Evolutionary conservation across 2,113 vertebrate species (phyloP), one percentile per base, ranked within the genome.

Genomic region (Tursiops truncatus): DNA sequence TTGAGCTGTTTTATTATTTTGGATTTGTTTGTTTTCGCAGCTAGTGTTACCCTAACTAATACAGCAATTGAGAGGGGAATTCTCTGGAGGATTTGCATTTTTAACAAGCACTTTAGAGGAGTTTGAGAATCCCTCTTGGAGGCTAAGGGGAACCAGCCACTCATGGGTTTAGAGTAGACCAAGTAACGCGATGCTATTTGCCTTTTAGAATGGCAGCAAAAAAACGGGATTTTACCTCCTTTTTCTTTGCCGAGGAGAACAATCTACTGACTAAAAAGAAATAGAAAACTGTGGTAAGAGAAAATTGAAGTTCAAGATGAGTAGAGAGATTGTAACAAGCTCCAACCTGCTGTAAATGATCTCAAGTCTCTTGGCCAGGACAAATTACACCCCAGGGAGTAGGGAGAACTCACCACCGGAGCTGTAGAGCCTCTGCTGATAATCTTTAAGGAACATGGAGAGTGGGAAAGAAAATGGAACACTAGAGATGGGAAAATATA

Each of bases 301-400:
- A 94, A 96, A 96, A 97, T 96, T 96, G 97, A 96, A 96, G 97
- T 93, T 96, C 96, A 83, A 92, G 96, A 96, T 96, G 95, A 95
- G 88, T 93, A 88, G 96, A 92, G 92, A 88, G 95, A 92, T 96
- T 91, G 84, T 97, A 97, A 92, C 88, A 88, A 90, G 90, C 90
- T 92, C 84, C 97, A 96, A 80, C 79, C 94, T 83, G 71, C 85
- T 93, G 63, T 89, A 97, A 97, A 97, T 94, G 92, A 97, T 94
- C 97, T 92, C 36, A 44, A 73, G 87, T 92, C 92, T 94, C 91
- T 94, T 84, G 90, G 94, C 89, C 83, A 90, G 97, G 90, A 95
- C 90, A 95, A 96, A 97, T 97, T 65, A 90, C 33, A 81, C 95
- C 84, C 95, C 31, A 77, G 96, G 95, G 97, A 96, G 92, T 31